Conservation (phyloP, 2,888 invertebrate genomes). For the Platycnemis pennipes region DNA sequence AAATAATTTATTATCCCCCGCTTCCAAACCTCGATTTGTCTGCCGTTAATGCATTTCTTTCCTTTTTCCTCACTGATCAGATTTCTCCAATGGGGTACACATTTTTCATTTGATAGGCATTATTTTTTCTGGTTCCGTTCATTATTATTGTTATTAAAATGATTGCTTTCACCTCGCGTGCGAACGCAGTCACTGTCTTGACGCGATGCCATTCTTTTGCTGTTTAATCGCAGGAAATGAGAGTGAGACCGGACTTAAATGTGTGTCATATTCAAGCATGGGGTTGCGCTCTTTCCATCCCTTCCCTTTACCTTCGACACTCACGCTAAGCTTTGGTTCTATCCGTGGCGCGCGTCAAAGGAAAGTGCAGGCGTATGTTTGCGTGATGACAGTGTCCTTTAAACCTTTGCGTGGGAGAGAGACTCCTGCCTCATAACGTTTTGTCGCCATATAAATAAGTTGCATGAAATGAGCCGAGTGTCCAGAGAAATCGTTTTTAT, state of each 20-base stretch:
- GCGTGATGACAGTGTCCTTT: neutral
- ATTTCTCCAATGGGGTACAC: neutral
- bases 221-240: constrained; percentile 5
- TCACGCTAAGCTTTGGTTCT: neutral
- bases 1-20: no score
- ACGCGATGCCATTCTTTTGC: neutral
- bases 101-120: neutral
- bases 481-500: neutral
- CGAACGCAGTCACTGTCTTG: neutral
- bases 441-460: neutral
- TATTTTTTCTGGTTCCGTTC: neutral
- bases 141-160: neutral
- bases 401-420: neutral
- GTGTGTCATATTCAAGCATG: neutral
- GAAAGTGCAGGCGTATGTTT: neutral
- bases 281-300: neutral
- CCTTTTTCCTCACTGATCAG: neutral
- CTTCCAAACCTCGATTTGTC: no score
- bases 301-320: neutral
- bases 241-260: neutral
- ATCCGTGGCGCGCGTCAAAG: neutral
- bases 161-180: neutral
- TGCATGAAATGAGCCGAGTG: neutral
- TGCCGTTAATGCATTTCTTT: neutral
- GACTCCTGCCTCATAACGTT: neutral